Evolutionary conservation across 2,797 vertebrate species (phyloP), one percentile per base, ranked within the genome.

Genomic region (Odontamblyopus rebecca): DNA sequence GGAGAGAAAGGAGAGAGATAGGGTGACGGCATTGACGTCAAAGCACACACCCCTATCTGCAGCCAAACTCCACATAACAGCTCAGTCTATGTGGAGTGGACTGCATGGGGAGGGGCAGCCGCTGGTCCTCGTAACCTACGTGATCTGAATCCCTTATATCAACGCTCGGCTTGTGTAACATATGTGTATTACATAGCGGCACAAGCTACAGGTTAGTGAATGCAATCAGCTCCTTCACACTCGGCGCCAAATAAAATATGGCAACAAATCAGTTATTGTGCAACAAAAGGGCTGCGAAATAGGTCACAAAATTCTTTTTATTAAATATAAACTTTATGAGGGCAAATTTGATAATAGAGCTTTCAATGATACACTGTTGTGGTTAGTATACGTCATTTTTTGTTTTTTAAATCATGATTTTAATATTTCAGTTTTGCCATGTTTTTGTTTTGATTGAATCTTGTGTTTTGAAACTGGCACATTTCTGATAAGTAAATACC

Each of bases 1-100:
- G 75, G 67, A 81, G 72, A 77, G 81, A 75, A 75, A 80, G 65
- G 23, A 51, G 69, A 63, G 72, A 67, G 82, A 85, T 59, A 60
- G 75, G 61, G 71, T 75, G 82, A 77, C 53, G 75, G 82, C 73
- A 79, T 81, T 92, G 89, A 93, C 91, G 92, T 93, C 91, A 93
- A 74, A 80, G 85, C 85, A 84, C 89, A 92, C 90, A 85, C 90
- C 91, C 90, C 82, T 89, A 81, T 83, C 88, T 83, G 89, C 88
- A 88, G 88, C 89, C 88, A 76, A 82, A 89, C 75, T 82, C 89
- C 77, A 74, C 70, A 80, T 80, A 84, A 87, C 89, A 79, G 80
- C 69, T 85, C 83, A 74, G 84, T 75, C 71, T 87, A 85, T 76
- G 35, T 38, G 35, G 35, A 38, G 54, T 64, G 84, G 80, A 78